These are phyloP conservation scores for Dryococelus australis DNA, from an alignment of 2,888 invertebrate genomes.

Conservation along the genomic window DNA sequence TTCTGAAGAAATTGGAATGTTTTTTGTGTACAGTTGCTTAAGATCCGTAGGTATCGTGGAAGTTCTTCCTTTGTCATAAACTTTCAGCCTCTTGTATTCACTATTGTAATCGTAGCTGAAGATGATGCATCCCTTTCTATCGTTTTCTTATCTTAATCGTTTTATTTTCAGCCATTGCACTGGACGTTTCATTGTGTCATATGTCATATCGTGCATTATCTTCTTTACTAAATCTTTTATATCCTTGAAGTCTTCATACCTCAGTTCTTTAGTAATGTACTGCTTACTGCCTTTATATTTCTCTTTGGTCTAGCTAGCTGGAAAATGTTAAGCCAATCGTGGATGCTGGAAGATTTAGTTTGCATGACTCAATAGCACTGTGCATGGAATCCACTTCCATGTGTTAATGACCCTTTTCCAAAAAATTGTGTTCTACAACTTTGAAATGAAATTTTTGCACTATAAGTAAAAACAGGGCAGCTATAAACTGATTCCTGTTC, in stretches of 20 bases:
- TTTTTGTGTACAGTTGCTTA: constrained; percentile 18
- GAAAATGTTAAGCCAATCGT: constrained; percentile 48
- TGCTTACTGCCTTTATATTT: constrained; percentile 39
- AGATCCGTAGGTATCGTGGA: constrained; percentile 7
- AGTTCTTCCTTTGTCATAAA: constrained; percentile 22
- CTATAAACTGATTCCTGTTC: constrained; percentile 47
- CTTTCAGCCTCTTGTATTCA: constrained; percentile 25
- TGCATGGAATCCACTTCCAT: constrained; percentile 51
- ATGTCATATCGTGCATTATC: constrained; percentile 17
- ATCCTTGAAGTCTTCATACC: constrained; percentile 43
- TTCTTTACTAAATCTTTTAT: constrained; percentile 35
- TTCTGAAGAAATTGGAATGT: constrained; percentile 27
- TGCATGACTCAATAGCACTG: constrained; percentile 47
- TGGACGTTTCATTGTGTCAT: constrained; percentile 13
- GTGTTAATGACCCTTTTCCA: constrained; percentile 17
- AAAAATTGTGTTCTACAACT: neutral
- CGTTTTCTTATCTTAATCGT: constrained; percentile 31
- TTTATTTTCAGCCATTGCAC: constrained; percentile 32
- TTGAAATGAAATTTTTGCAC: constrained; percentile 21
- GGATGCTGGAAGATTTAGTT: constrained; percentile 44
- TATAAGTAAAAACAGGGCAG: constrained; percentile 34
- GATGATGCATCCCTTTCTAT: neutral
- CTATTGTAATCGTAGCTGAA: constrained; percentile 28
- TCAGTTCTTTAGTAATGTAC: constrained; percentile 44
- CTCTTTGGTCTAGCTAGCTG: constrained; percentile 42